phyloP scores from a whole-genome alignment of 2,888 invertebrate species.

The Leptinotarsa rubiginosa region DNA sequence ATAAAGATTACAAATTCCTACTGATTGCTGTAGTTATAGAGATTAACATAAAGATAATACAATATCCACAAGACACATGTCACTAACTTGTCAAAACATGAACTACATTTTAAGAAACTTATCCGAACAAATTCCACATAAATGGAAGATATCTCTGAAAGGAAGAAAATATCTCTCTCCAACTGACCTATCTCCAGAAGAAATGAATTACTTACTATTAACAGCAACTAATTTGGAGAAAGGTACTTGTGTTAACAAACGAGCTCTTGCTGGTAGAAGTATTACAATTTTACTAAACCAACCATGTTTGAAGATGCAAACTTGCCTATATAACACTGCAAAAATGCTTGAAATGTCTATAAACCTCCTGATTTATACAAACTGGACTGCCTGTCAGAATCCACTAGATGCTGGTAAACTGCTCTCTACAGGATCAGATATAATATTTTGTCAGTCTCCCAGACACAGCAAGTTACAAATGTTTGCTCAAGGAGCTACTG shows the following conservation, averaged over 20 bases:
- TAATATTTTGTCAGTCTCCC: constrained; percentile 36
- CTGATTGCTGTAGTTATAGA: too few species aligned
- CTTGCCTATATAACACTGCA: constrained; percentile 28
- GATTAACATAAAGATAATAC: too few species aligned
- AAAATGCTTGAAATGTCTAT: constrained; percentile 30
- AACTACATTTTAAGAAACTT: not conserved
- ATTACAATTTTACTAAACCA: constrained; percentile 29
- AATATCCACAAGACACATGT: not conserved
- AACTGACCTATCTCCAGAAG: constrained; percentile 29
- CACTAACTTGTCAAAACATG: constrained; percentile 3
- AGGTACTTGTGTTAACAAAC: not conserved
- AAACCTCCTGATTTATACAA: constrained; percentile 23
- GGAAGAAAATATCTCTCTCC: constrained; percentile 30
- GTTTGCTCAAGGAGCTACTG: constrained; percentile 34
- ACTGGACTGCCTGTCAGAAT: constrained; percentile 28
- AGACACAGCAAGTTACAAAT: constrained; percentile 31
- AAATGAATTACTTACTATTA: constrained; percentile 28
- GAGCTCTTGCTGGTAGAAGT: constrained; percentile 23
- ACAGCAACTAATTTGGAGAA: constrained; percentile 31
- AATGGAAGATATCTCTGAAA: constrained; percentile 14
- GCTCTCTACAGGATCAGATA: constrained; percentile 29
- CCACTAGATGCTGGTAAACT: constrained; percentile 31
- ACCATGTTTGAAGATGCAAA: constrained; percentile 34
- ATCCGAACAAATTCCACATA: not conserved
- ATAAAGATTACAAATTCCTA: too few species aligned